Base-by-base conservation (phyloP, 2,888 invertebrate genomes). In the Scelioninae gen. 1 region DNA sequence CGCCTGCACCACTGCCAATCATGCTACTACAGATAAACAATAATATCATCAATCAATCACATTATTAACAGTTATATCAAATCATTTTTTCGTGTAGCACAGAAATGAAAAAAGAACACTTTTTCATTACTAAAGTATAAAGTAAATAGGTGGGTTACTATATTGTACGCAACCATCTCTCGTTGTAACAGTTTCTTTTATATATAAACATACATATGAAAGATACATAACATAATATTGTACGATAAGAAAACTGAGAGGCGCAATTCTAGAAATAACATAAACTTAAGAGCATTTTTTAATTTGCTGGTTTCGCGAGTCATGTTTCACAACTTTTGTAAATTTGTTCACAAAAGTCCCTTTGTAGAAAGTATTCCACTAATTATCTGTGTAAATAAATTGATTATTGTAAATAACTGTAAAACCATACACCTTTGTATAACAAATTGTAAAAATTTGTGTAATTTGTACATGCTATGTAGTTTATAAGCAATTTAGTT, bases 1-100 rank as follows among this genome's bases (percentile, higher is more conserved):
- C 87, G 90, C 87, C 89, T 71, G 66, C 58, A 90, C 89, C 87
- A 91, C 90, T 91, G 90, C 88, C 91, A 91, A 89, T 89, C 88
- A 90, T 89, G 89, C 79, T 78, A 86, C 88, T 88, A 90, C 88
- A 87, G 87, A 90, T 89, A 90, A 88, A 87, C 82, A 87, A 87
- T 89, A 88, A 89, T 87, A 84, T 62, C 58, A 78, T 56, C 62
- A 74, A 65, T 47, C 32, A 65, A 65, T 56, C 58, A 71, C 69
- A 60, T 51, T 53, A 49, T 38, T 60, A 49, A 60, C 23, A 47
- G n/a, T 71, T 58, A 51, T 72, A 72, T 60, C 38, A 62, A 72
- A 51, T 62, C 51, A 62, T 72, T 72, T 68, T 55, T 49, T n/a
- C 51, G 43, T 58, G 65, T 75, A 75, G 75, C 40, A 47, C 23